Percentiles rank a stretch among this genome's conserved stretches.
phyloP scores from a whole-genome alignment of 37 sponge, comb jelly and placozoan genomes.

The Agelas oroides region DNA sequence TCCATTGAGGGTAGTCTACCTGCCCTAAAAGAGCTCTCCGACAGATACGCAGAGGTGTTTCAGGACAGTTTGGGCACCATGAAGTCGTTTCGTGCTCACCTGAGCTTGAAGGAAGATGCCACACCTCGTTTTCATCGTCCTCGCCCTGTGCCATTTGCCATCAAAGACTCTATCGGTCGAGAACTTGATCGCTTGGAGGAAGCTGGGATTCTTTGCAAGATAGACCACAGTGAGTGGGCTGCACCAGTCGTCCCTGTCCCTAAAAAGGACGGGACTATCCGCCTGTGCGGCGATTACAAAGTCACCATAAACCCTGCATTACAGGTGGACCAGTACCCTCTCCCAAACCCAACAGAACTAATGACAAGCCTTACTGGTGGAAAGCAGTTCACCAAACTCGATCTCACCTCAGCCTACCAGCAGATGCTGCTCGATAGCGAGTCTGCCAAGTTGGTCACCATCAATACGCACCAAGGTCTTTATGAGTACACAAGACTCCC shows the following conservation, averaged over 20 bases:
- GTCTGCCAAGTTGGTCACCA: constrained; percentile 12
- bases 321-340: constrained; percentile 49
- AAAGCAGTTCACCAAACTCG: constrained; percentile 55
- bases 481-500: constrained; percentile 29
- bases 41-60: constrained; percentile 15
- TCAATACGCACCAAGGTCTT: constrained; percentile 65
- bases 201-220: constrained; percentile 29
- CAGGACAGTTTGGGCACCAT: constrained; percentile 7
- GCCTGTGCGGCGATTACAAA: constrained; percentile 69
- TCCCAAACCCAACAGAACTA: constrained; percentile 48
- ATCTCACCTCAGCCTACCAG: constrained; percentile 51
- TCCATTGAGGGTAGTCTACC: not conserved
- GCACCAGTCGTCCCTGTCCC: constrained; percentile 62
- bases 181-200: constrained; percentile 40
- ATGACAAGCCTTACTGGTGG: constrained; percentile 48
- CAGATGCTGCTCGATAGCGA: constrained; percentile 44
- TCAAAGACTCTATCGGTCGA: not conserved
- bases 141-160: constrained; percentile 42
- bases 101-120: constrained; percentile 1
- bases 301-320: constrained; percentile 51
- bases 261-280: constrained; percentile 39
- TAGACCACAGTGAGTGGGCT: constrained; percentile 62
- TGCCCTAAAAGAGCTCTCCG: not conserved
- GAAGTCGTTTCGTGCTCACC: constrained; percentile 21
- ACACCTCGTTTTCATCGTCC: constrained; percentile 25